Evolutionary conservation across 2,888 invertebrate species (phyloP).

Genomic region (Drosophila aldrichi): DNA sequence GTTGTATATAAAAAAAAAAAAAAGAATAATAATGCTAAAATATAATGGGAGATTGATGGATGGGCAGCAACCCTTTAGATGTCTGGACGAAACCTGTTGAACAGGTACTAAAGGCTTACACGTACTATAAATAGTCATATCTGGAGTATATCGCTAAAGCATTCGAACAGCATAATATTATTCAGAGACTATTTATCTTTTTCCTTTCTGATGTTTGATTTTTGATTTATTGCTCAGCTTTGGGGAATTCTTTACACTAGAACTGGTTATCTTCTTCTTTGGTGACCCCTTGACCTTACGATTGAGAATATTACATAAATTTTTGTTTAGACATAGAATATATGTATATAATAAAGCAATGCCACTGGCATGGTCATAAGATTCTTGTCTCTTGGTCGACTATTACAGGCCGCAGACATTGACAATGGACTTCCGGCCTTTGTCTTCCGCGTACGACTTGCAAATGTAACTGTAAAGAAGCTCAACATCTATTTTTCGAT

Average conservation of each 20-base stretch:
- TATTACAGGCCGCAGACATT: constrained; percentile 34
- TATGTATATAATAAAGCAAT: constrained; percentile 4
- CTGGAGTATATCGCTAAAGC: constrained; percentile 5
- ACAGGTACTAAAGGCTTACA: not conserved
- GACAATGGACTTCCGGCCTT: constrained; percentile 44
- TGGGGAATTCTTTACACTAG: constrained; percentile 26
- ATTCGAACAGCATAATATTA: not conserved
- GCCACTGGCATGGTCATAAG: constrained; percentile 14
- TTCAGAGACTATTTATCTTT: constrained; percentile 2
- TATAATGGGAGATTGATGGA: constrained; percentile 7
- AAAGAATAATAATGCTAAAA: not conserved
- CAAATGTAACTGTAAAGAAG: constrained; percentile 70
- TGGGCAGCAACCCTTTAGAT: constrained; percentile 13
- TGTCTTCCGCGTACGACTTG: constrained; percentile 57
- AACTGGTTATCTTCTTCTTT: constrained; percentile 42
- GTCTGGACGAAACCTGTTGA: constrained; percentile 21
- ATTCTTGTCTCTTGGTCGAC: constrained; percentile 5
- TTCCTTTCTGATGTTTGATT: not conserved
- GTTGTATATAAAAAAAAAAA: not conserved
- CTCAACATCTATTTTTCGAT: not conserved
- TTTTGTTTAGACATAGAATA: not conserved
- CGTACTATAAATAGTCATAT: not conserved
- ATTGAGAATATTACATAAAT: constrained; percentile 22
- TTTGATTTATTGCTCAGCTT: constrained; percentile 31
- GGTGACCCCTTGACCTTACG: constrained; percentile 32